Percentiles rank a stretch among this genome's conserved stretches.
phyloP scores from a whole-genome alignment of 2,888 invertebrate genomes.

The Hetaerina titia region DNA sequence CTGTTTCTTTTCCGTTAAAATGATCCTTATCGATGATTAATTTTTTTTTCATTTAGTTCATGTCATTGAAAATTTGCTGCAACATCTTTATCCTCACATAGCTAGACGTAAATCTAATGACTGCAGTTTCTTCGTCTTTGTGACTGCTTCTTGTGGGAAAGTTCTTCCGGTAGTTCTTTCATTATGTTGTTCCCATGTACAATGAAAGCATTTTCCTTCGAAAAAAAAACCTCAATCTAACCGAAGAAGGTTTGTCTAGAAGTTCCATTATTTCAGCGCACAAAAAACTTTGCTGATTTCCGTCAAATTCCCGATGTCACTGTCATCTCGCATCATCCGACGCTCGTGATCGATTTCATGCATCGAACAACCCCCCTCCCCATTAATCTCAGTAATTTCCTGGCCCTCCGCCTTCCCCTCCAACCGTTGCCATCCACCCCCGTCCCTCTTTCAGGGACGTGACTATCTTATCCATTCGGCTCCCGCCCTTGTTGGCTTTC shows the following conservation, averaged over 20 bases:
- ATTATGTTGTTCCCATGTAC: background rate
- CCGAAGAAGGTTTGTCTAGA: background rate
- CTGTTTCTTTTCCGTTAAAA: too few relatives aligned
- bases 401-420: background rate
- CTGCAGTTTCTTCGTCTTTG: too few relatives aligned
- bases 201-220: background rate
- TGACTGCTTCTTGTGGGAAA: too few relatives aligned
- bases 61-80: too few relatives aligned
- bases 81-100: too few relatives aligned
- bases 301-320: background rate
- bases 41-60: too few relatives aligned
- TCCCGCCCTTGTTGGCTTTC: background rate
- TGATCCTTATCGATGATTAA: too few relatives aligned
- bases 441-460: background rate
- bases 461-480: background rate
- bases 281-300: background rate
- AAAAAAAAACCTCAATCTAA: background rate
- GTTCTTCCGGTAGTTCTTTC: background rate
- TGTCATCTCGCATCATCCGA: constrained; percentile 6
- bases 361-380: background rate
- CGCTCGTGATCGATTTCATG: constrained; percentile 8
- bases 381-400: constrained; percentile 36
- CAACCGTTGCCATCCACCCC: background rate
- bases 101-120: too few relatives aligned
- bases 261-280: background rate